Evolutionary conservation across 2,113 vertebrate genomes (phyloP).

Genomic region (Psammodynastes pulverulentus): DNA sequence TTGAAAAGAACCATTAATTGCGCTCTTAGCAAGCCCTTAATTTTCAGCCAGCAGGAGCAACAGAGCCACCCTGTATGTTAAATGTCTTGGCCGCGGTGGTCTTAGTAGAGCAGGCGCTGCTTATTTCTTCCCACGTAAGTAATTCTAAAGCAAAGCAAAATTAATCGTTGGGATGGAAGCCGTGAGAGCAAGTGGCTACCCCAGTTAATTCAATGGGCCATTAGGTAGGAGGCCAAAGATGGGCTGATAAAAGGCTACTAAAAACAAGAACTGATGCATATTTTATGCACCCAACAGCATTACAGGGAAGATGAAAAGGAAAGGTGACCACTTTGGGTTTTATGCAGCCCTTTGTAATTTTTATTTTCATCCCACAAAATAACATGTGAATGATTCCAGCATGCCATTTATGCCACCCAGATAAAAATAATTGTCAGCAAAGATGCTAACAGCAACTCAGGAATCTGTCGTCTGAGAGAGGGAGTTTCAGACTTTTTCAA

Average conservation of each 20-base stretch:
- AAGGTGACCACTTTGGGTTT: constrained; percentile 66
- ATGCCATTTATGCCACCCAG: constrained; percentile 59
- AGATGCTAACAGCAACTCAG: constrained; percentile 41
- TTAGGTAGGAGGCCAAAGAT: constrained; percentile 59
- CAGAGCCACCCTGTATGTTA: neutral
- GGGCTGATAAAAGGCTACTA: constrained; percentile 69
- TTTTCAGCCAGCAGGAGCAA: neutral
- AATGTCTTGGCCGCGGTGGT: constrained; percentile 1
- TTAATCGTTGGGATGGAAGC: constrained; percentile 36
- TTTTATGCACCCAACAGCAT: constrained; percentile 69
- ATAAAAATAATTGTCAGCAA: constrained; percentile 35
- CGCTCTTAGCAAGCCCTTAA: constrained; percentile 15
- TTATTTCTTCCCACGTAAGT: constrained; percentile 45
- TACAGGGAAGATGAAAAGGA: constrained; percentile 71
- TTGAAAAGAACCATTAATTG: constrained; percentile 39
- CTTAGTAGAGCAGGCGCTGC: constrained; percentile 1
- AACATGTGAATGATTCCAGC: constrained; percentile 60
- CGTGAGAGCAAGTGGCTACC: constrained; percentile 21
- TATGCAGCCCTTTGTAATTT: constrained; percentile 64
- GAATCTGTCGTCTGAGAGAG: constrained; percentile 41
- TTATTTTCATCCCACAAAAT: constrained; percentile 64
- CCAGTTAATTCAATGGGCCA: constrained; percentile 45
- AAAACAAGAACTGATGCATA: constrained; percentile 70
- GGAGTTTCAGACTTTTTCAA: constrained; percentile 33
- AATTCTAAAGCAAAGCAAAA: constrained; percentile 36